Percentiles rank a stretch among this genome's conserved stretches.
Conservation (phyloP, 2,888 invertebrate species). For the Heliconius sara region DNA sequence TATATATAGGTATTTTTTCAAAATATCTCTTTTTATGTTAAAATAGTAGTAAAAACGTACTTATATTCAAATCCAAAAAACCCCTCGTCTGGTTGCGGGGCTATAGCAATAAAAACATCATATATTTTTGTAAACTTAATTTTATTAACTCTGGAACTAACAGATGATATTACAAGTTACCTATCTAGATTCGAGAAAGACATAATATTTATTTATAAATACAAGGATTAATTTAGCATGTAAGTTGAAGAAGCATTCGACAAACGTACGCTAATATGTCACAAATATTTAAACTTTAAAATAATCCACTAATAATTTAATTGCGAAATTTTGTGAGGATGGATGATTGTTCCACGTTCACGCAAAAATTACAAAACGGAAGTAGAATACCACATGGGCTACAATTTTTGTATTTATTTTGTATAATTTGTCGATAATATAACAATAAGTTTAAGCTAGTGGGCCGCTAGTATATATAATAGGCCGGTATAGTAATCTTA, state of each 20-base stretch:
- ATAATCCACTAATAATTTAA: background rate
- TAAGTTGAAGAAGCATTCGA: slow-evolving; percentile 50
- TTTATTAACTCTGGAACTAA: slow-evolving; percentile 84
- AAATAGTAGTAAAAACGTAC: background rate
- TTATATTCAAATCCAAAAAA: background rate
- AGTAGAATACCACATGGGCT: no score
- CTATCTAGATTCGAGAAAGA: slow-evolving; percentile 81
- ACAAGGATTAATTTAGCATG: slow-evolving; percentile 80
- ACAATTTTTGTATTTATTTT: no score
- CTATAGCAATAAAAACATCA: slow-evolving; percentile 34
- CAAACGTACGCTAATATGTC: slow-evolving; percentile 55
- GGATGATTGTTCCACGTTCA: no score
- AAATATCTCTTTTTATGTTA: background rate
- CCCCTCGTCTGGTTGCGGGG: background rate
- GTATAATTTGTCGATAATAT: no score
- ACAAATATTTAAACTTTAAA: background rate
- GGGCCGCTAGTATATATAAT: background rate
- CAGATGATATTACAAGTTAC: slow-evolving; percentile 81
- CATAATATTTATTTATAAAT: slow-evolving; percentile 78
- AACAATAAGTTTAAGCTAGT: no score
- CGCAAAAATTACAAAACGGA: no score
- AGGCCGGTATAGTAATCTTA: no score
- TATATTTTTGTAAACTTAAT: slow-evolving; percentile 78
- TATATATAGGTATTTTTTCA: background rate
- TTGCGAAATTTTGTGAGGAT: no score